Evolutionary conservation across 2,797 vertebrate species (phyloP), one percentile per base, ranked within the genome.

Genomic region (Microchirus variegatus): DNA sequence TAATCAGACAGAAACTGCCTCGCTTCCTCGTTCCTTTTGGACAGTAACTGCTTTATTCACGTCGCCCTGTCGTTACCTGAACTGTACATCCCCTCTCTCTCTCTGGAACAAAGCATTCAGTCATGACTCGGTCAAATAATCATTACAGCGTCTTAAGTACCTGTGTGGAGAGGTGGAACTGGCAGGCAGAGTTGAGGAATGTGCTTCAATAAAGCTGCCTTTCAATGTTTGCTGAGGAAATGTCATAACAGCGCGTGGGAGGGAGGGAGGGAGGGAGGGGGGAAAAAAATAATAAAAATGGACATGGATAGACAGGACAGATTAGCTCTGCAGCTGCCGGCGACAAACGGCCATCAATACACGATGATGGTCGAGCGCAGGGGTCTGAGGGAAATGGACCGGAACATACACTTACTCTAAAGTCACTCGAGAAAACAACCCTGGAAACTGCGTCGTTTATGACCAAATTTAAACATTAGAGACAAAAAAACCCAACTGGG

Each of bases 71-170:
- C 67, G 40, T 67, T 76, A 66, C 77, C 71, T 79, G 79, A 80
- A 69, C 70, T 83, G 87, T 80, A 74, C 82, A 78, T 81, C 85
- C 77, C 73, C 31, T 31, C 31, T 31, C 7, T 31, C 31, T 81
- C 59, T 72, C 41, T 59, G 60, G 73, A 90, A 90, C 89, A 91
- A 90, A 87, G 88, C 83, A n/a, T 62, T 85, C 80, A 87, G 82
- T 88, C 83, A 87, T 82, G 82, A 90, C 76, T 90, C 87, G 82
- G 76, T 87, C 75, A 86, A 90, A 92, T 89, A 89, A 91, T 88
- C 83, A 86, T 91, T 88, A 88, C 72, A 73, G 68, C 69, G 87
- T 52, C 37, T 82, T 88, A 83, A 89, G 81, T 87, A 84, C 78
- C 83, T 81, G 87, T 83, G 88, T 81, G 77, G 80, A 86, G 78